phyloP scores from a whole-genome alignment of 2,797 vertebrate genomes.

The Coluber constrictor region DNA sequence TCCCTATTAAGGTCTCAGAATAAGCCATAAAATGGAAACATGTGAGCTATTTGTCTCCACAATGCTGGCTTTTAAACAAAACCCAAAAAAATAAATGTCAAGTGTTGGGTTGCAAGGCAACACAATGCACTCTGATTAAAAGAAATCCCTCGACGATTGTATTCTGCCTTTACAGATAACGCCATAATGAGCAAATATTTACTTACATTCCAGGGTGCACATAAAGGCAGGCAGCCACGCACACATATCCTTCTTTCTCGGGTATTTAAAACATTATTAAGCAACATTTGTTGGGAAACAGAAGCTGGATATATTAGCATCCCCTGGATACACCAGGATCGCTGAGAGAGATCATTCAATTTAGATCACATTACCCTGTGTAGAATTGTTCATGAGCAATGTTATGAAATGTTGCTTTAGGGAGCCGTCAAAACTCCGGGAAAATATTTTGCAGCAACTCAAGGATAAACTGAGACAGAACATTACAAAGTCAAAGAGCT shows the following conservation, averaged over 20 bases:
- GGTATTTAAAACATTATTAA: slow-evolving; percentile 14
- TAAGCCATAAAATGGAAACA: slow-evolving; percentile 43
- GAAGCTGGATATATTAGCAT: background rate
- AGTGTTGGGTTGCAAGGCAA: slow-evolving; percentile 6
- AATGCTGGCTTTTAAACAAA: slow-evolving; percentile 1
- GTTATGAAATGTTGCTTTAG: background rate
- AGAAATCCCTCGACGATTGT: background rate
- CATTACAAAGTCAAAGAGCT: background rate
- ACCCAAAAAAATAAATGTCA: background rate
- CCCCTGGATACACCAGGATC: no score
- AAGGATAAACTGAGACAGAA: background rate
- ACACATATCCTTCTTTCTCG: background rate
- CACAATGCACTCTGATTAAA: slow-evolving; percentile 4
- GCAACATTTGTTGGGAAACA: slow-evolving; percentile 40
- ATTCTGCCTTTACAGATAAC: slow-evolving; percentile 1
- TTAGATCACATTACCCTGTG: background rate
- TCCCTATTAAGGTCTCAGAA: background rate
- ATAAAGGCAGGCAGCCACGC: background rate
- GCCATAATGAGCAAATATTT: background rate
- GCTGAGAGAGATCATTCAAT: background rate
- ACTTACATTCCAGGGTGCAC: background rate
- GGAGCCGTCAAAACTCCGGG: background rate
- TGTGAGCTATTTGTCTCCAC: slow-evolving; percentile 5
- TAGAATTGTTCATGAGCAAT: background rate
- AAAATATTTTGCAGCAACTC: background rate